Evolutionary conservation across 2,797 vertebrate species (phyloP).

Genomic region (Crax fasciolata): DNA sequence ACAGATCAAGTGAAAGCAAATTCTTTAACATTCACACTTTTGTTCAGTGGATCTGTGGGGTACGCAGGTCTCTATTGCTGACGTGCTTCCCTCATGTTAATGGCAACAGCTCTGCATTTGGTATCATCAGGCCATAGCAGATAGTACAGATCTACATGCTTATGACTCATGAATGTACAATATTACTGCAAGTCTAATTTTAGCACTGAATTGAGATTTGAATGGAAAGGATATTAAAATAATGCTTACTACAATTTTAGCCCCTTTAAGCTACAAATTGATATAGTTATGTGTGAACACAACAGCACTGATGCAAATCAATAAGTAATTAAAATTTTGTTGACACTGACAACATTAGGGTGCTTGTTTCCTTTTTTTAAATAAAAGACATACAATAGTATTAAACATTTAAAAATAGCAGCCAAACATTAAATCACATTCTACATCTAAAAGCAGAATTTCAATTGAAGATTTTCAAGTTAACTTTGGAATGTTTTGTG

Average conservation of each 20-base stretch:
- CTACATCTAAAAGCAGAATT: neutral
- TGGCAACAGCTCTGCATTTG: neutral
- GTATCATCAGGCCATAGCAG: neutral
- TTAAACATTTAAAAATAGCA: neutral
- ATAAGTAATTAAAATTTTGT: neutral
- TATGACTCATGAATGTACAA: neutral
- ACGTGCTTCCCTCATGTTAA: neutral
- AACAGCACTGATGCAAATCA: too few species aligned
- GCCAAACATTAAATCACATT: neutral
- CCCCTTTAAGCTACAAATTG: neutral
- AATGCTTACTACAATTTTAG: neutral
- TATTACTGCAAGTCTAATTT: neutral
- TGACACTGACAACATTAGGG: neutral
- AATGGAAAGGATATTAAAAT: neutral
- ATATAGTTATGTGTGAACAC: neutral
- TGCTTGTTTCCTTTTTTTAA: neutral
- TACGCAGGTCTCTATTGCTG: neutral
- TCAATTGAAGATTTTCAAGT: neutral
- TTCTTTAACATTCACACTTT: neutral
- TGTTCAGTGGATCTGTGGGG: neutral
- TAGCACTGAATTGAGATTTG: neutral
- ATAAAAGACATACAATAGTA: neutral
- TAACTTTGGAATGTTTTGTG: neutral
- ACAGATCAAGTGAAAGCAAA: neutral
- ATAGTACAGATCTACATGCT: neutral